These are phyloP conservation scores for Mormyrops boulengeri DNA, from an alignment of 2,797 vertebrate species.

Conservation along the genomic window DNA sequence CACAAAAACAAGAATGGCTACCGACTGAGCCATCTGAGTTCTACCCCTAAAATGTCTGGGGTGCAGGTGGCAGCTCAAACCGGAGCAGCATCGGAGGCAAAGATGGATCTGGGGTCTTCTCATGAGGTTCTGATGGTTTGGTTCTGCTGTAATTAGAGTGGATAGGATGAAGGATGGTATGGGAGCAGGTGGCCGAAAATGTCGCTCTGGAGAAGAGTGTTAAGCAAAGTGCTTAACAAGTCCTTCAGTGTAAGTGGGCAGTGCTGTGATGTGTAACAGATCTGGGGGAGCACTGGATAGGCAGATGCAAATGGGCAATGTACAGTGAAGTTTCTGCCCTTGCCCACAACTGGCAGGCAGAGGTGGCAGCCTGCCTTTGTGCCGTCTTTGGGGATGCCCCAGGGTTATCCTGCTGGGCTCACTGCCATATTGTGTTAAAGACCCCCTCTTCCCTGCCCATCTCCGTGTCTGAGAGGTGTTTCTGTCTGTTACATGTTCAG, in stretches of 20 bases:
- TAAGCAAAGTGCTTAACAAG: background rate
- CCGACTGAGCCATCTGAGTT: background rate
- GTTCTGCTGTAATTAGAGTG: background rate
- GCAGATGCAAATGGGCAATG: background rate
- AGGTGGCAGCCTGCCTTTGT: background rate
- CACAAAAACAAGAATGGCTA: background rate
- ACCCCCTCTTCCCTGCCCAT: background rate
- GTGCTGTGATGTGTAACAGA: background rate
- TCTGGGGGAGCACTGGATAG: background rate
- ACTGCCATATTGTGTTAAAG: background rate
- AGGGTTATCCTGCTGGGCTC: background rate
- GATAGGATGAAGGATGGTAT: background rate
- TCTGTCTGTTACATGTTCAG: background rate
- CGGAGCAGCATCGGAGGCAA: background rate
- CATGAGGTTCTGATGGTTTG: background rate
- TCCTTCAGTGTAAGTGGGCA: background rate
- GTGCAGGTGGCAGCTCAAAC: background rate
- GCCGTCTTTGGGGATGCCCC: background rate
- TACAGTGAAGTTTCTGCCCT: background rate
- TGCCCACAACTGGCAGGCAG: background rate
- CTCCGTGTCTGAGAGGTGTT: background rate
- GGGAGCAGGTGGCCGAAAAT: background rate
- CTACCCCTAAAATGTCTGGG: background rate
- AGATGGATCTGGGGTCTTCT: background rate
- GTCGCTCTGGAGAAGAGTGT: background rate